Evolutionary conservation across 2,888 invertebrate species (phyloP), one percentile per base, ranked within the genome.

Genomic region (Eristalinus sepulchralis): DNA sequence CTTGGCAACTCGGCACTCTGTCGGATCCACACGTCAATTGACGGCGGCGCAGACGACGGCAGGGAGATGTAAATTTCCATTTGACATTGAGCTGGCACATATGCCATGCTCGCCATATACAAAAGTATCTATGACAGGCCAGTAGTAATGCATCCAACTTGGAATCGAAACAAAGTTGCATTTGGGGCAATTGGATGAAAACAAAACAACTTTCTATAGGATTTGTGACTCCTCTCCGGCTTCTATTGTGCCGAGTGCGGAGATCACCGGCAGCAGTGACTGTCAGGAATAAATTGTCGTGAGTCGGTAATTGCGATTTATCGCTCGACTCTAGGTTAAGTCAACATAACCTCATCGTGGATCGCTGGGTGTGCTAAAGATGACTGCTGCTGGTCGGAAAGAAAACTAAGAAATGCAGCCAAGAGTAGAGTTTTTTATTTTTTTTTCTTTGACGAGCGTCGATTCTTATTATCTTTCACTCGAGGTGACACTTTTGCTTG

Each of bases 151-250:
- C 34, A 70, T 63, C 62, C 24, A 39, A 55, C 36, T 63, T 9
- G 62, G 55, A 77, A 71, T 8, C 31, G 34, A 62, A 24, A 75
- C 75, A 68, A 72, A 85, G 60, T 86, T 79, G 83, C 83, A 83
- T 86, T 86, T 83, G 31, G 86, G 86, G 78, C 86, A 86, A 71
- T 83, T 78, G 78, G 66, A 75, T 71, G 78, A 86, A 82, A 60
- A 79, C 70, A 78, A 83, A 86, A 83, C 71, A 86, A 86, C 83
- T 86, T 86, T 86, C 83, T 86, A 86, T 78, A 83, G 86, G 79
- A 86, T 83, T 57, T 78, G 67, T 33, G 2, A 53, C 47, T 31
- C 39, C 13, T 62, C 31, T n/a, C 24, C 57, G 27, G 57, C 68
- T n/a, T n/a, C n/a, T 31, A 70, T 75, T 79, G 79, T 83, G 59